Percentiles rank a stretch among this genome's conserved stretches.
Conservation (phyloP, 2,113 vertebrate species). For the Gyps fulvus region DNA sequence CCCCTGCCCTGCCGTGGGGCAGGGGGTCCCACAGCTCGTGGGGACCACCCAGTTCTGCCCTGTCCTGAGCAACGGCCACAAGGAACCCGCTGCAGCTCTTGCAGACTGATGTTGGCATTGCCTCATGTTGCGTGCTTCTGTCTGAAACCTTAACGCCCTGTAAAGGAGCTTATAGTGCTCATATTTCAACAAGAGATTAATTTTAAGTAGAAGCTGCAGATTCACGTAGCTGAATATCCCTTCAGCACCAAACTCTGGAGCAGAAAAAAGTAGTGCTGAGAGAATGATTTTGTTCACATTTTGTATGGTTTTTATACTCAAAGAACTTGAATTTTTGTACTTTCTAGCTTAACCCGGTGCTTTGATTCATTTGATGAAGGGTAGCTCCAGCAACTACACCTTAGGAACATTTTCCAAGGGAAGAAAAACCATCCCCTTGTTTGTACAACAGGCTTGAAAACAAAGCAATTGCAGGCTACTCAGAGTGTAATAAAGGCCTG, state of each 20-base stretch:
- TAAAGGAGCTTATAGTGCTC: neutral
- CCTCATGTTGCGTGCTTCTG: neutral
- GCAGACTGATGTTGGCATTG: neutral
- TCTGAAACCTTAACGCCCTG: neutral
- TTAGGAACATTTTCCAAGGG: neutral
- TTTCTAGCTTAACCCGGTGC: neutral
- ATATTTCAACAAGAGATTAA: neutral
- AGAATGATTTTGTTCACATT: rapidly evolving
- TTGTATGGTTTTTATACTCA: neutral
- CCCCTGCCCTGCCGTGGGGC: rapidly evolving
- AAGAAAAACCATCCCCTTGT: neutral
- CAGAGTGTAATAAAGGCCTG: neutral
- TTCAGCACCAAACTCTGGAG: neutral
- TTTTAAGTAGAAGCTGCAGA: neutral
- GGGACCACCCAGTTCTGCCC: neutral
- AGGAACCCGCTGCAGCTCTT: rapidly evolving
- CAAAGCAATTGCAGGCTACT: neutral
- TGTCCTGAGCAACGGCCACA: rapidly evolving
- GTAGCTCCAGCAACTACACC: neutral
- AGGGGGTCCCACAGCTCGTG: neutral
- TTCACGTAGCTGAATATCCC: rapidly evolving
- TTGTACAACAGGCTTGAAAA: neutral
- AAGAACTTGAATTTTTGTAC: neutral
- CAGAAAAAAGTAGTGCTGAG: neutral
- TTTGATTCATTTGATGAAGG: neutral